Evolutionary conservation across 2,797 vertebrate genomes (phyloP), one percentile per base, ranked within the genome.

Genomic region (Alca torda): DNA sequence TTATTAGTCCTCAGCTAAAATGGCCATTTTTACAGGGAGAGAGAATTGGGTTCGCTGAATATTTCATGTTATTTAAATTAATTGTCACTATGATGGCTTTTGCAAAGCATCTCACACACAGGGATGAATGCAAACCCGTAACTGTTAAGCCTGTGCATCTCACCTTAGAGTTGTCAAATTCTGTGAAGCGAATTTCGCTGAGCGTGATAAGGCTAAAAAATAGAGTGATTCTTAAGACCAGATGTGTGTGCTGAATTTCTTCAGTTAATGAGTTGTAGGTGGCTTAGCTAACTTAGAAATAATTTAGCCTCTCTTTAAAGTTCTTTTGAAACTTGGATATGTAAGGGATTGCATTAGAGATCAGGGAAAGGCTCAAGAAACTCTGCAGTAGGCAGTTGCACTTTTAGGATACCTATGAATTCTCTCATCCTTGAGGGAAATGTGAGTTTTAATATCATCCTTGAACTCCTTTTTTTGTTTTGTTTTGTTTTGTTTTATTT

Each of bases 21-120:
- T 20, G 53, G 56, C 51, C 74, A 60, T 94, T 95, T 89, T 11
- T 56, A 70, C 21, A 84, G 64, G 67, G 28, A 92, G 41, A 65
- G 13, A 26, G 51, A 94, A 59, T 76, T 67, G 31, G 24, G 54
- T 61, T 91, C 87, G 82, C 74, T 94, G 90, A 94, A 89, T 97
- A 83, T 93, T 96, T 95, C 48, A 90, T 93, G 61, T 65, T 89
- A 21, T 82, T 93, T 69, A 74, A 89, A 92, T 94, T 67, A 84
- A 89, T 95, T 87, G 43, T 68, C 48, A 9, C 64, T 51, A 0
- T 35, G 57, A 74, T 57, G 64, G 46, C 53, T 94, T 77, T 74
- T 83, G 53, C 68, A 93, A 84, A 89, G 30, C 68, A 53, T 72
- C 57, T 89, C 4, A 10, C 81, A 61, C 50, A 59, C 84, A 92